Conservation (phyloP, 2,797 vertebrate species). For the Pangasius larnaudii region DNA sequence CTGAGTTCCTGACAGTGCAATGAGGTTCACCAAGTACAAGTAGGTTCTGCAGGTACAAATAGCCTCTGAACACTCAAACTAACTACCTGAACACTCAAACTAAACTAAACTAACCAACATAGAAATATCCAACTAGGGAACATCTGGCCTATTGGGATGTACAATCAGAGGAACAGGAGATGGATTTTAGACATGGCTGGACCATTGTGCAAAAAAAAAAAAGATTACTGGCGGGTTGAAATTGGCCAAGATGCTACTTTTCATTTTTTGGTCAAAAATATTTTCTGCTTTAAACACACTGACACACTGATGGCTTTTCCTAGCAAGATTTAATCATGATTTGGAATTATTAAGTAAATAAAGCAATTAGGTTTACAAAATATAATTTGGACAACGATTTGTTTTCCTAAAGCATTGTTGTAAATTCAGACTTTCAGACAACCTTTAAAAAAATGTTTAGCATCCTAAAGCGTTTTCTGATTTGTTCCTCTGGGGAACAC, state of each 20-base stretch:
- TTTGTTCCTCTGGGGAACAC: neutral
- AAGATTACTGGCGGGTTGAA: neutral
- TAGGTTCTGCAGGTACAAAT: neutral
- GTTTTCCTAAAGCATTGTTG: neutral
- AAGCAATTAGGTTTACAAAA: neutral
- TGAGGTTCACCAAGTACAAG: neutral
- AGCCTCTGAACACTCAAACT: neutral
- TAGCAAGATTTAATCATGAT: neutral
- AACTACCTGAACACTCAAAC: neutral
- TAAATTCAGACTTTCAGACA: neutral
- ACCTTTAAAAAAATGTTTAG: neutral
- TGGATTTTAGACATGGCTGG: neutral
- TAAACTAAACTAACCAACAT: neutral
- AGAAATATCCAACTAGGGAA: neutral
- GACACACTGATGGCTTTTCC: neutral
- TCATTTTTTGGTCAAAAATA: neutral
- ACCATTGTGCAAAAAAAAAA: neutral
- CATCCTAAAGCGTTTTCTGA: neutral
- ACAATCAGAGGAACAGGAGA: neutral
- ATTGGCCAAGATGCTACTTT: neutral
- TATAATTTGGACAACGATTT: neutral
- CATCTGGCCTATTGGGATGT: neutral
- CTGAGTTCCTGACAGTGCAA: neutral
- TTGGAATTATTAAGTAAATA: neutral
- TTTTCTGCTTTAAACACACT: neutral